Base-by-base conservation (phyloP, 1,140 invertebrate genomes). In the Conus ventricosus region DNA sequence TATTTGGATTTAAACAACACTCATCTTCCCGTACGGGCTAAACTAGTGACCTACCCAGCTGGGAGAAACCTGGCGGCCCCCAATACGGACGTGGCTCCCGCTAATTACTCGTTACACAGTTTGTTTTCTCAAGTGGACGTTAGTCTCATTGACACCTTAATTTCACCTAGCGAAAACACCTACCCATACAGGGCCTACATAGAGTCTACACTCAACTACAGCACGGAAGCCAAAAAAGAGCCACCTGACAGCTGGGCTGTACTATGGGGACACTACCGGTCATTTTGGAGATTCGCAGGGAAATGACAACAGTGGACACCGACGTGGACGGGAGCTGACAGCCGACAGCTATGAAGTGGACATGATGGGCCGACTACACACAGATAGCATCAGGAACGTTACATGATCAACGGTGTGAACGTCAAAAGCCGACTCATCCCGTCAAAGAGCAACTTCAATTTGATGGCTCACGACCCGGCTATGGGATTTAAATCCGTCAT, bases 101-200 rank as follows among this genome's bases (percentile, higher is more conserved):
- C 54, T n/a, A 86, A 86, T 63, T 39, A 75, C 25, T 86, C 60
- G 63, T 23, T 86, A 17, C 84, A 86, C 17, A 39, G 39, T 25
- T 10, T 86, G 8, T 86, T 63, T 75, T 86, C 63, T 86, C 84
- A 86, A 75, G 63, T 86, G 57, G 84, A 86, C 63, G 51, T 86
- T 13, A 27, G 8, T 75, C 55, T 63, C 10, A 63, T 13, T 4
- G 60, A 63, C 60, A 63, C 17, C 17, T 13, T 63, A 20, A 63
- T 63, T 63, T 63, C 60, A 20, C 11, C 60, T 0, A 63, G 60
- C 17, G 17, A 63, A 63, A 63, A 63, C 60, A 60, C 53, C 20
- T 84, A 84, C 82, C 82, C 54, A 57, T 63, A 84, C n/a, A 15
- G 82, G 13, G 82, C 82, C 13, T 84, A 57, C 82, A n/a, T 84